phyloP scores from a whole-genome alignment of 2,888 invertebrate species.

The Chrysolina haemoptera region DNA sequence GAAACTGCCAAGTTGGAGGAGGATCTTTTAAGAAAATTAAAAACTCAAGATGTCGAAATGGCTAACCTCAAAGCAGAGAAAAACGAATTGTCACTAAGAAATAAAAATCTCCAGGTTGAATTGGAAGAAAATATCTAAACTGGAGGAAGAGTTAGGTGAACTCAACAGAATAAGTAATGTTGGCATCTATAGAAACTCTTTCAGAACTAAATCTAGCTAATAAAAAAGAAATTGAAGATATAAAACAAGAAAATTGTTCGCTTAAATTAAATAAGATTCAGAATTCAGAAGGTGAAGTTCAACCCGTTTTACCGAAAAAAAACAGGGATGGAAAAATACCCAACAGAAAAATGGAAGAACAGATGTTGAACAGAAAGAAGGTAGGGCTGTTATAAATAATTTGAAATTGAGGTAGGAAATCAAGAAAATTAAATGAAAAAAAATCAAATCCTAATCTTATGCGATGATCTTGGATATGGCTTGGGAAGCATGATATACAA shows the following conservation, averaged over 20 bases:
- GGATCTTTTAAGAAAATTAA: constrained; percentile 14
- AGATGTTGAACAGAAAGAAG: not conserved
- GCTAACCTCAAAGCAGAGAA: not conserved
- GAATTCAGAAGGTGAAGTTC: not conserved
- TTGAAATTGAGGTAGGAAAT: not conserved
- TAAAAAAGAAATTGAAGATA: not conserved
- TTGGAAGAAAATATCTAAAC: constrained; percentile 1
- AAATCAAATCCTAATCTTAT: constrained; percentile 19
- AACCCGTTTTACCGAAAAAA: not conserved
- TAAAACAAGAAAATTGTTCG: not conserved
- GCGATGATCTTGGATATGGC: constrained; percentile 20
- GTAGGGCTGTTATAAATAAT: constrained; percentile 19
- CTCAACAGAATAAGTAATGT: not conserved
- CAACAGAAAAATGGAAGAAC: not conserved
- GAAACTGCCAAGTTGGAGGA: constrained; percentile 18
- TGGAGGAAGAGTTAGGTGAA: not conserved
- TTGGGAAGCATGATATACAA: constrained; percentile 10
- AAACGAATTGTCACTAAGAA: not conserved
- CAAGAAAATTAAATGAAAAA: not conserved
- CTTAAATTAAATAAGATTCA: not conserved
- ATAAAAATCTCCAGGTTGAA: not conserved
- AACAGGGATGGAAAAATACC: not conserved
- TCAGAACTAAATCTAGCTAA: not conserved
- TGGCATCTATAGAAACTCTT: not conserved
- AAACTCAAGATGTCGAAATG: not conserved